A percentile compares a stretch with the other conserved stretches of the same genome.
These are phyloP conservation scores for Patella caerulea DNA, from an alignment of 2,888 invertebrate genomes.

Conservation along the genomic window DNA sequence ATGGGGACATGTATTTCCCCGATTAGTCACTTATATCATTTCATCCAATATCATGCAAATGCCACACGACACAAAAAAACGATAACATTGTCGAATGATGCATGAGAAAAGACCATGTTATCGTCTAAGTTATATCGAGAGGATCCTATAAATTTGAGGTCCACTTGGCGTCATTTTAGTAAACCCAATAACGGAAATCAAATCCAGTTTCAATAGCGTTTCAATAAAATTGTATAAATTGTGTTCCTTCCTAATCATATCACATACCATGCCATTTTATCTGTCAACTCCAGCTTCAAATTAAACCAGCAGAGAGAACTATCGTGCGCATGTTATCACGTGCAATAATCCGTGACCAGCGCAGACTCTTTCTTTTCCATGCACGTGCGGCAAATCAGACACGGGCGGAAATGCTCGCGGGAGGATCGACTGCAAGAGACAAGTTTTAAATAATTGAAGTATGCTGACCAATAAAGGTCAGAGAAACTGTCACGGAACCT, in stretches of 20 bases:
- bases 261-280: too few relatives aligned
- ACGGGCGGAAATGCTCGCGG: slow-evolving; percentile 8
- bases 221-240: neutral
- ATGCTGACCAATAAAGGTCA: too few relatives aligned
- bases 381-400: neutral
- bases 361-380: neutral
- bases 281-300: too few relatives aligned
- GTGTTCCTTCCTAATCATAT: neutral
- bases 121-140: neutral
- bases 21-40: too few relatives aligned
- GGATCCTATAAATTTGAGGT: neutral
- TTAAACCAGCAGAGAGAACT: neutral
- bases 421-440: neutral
- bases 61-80: too few relatives aligned
- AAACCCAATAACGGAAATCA: slow-evolving; percentile 2
- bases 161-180: neutral
- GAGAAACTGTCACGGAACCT: too few relatives aligned
- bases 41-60: too few relatives aligned
- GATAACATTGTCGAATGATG: too few relatives aligned
- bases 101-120: too few relatives aligned
- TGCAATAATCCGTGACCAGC: neutral
- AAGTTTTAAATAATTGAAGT: too few relatives aligned
- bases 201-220: neutral
- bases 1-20: too few relatives aligned
- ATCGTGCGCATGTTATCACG: neutral